Percentiles rank a stretch among this genome's conserved stretches.
Conservation (phyloP, 2,113 vertebrate genomes). For the Odocoileus hemionus region DNA sequence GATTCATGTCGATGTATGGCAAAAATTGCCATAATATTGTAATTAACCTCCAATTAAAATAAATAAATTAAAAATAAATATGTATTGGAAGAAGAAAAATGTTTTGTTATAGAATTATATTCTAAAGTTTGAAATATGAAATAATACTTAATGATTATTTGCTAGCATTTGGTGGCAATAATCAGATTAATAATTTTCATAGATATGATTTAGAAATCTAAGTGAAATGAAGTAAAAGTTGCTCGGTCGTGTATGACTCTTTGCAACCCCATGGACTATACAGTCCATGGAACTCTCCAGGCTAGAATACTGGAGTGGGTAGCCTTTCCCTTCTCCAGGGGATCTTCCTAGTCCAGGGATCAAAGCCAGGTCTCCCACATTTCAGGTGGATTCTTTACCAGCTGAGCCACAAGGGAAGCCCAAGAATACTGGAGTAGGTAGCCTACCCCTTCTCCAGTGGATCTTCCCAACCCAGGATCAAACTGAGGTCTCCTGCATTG, state of each 20-base stretch:
- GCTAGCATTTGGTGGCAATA: background rate
- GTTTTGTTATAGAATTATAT: background rate
- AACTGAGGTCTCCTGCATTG: background rate
- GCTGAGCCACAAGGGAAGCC: background rate
- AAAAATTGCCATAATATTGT: background rate
- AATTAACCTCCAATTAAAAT: background rate
- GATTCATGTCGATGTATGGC: background rate
- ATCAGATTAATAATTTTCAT: background rate
- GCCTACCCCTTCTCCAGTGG: background rate
- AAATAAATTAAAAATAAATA: background rate
- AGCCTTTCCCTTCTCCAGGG: background rate
- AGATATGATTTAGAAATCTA: background rate
- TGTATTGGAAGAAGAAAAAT: background rate
- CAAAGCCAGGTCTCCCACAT: too few species aligned
- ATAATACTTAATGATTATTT: background rate
- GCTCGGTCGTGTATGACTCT: fast-evolving
- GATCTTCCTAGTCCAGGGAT: background rate
- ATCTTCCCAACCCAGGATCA: background rate
- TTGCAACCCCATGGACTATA: background rate
- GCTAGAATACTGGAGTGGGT: background rate
- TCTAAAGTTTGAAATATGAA: background rate
- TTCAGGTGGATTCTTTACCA: too few species aligned
- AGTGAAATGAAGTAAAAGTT: background rate
- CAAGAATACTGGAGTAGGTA: background rate
- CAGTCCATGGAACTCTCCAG: background rate